phyloP scores from a whole-genome alignment of 2,797 vertebrate species.

The Glyptemys insculpta region DNA sequence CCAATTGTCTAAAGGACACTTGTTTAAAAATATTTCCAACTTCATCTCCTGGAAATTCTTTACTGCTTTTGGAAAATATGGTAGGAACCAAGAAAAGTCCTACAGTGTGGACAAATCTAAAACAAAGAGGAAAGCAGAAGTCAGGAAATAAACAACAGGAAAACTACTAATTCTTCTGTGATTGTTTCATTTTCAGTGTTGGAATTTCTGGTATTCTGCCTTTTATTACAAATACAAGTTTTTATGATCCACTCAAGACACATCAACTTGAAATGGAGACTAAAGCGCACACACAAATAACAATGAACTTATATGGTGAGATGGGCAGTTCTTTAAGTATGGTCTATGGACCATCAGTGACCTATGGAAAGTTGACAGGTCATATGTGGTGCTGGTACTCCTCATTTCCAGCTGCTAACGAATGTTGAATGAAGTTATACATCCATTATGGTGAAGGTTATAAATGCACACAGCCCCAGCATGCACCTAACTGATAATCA shows the following conservation, averaged over 20 bases:
- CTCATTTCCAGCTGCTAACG: not conserved
- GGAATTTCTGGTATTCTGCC: not conserved
- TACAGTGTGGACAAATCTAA: not conserved
- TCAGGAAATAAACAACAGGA: not conserved
- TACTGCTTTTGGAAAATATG: not conserved
- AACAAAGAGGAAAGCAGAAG: not conserved
- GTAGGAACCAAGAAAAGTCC: not conserved
- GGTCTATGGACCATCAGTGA: not conserved
- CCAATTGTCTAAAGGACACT: slow-evolving; percentile 16
- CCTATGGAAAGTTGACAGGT: not conserved
- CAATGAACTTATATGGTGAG: not conserved
- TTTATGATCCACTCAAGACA: not conserved
- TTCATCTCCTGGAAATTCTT: not conserved
- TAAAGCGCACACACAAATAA: not conserved
- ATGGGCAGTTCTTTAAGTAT: not conserved
- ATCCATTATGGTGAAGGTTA: not conserved
- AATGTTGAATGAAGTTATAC: not conserved
- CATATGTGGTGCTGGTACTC: not conserved
- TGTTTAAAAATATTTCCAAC: slow-evolving; percentile 13
- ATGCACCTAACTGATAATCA: not conserved
- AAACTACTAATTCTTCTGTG: not conserved
- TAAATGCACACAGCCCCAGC: not conserved
- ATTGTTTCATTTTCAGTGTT: not conserved
- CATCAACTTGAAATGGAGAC: not conserved
- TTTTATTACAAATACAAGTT: not conserved